Conservation (phyloP, 2,113 vertebrate species). For the Lonchura striata region DNA sequence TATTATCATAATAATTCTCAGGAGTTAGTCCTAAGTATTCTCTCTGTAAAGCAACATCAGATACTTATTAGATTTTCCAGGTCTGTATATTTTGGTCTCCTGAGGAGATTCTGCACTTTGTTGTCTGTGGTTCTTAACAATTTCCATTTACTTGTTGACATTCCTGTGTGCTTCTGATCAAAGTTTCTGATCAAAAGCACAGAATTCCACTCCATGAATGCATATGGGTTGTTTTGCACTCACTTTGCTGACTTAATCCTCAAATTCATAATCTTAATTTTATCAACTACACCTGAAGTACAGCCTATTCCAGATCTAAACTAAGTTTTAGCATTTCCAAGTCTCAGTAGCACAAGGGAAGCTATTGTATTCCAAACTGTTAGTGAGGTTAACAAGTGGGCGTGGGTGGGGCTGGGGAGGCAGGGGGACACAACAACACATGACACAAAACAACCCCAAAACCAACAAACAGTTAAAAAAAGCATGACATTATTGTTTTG, state of each 20-base stretch:
- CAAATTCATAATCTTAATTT: background rate
- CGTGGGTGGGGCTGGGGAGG: rapidly evolving
- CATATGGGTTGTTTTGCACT: background rate
- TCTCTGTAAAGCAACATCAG: background rate
- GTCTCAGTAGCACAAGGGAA: background rate
- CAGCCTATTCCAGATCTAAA: background rate
- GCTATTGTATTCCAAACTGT: background rate
- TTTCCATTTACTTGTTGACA: background rate
- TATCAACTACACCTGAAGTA: background rate
- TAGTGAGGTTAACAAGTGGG: background rate
- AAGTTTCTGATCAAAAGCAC: background rate
- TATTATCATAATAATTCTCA: slow-evolving; percentile 10
- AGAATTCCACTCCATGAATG: background rate
- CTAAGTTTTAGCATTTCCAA: background rate
- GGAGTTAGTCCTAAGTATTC: background rate
- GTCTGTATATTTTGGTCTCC: background rate
- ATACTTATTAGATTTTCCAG: slow-evolving; percentile 5
- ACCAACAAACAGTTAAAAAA: background rate
- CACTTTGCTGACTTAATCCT: background rate
- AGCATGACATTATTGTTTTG: background rate
- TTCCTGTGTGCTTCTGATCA: background rate
- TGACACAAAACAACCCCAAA: background rate
- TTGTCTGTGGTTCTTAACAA: background rate
- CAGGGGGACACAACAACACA: background rate
- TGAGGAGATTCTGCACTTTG: background rate